phyloP scores from a whole-genome alignment of 2,888 invertebrate genomes.

The Alloplasta piceator region DNA sequence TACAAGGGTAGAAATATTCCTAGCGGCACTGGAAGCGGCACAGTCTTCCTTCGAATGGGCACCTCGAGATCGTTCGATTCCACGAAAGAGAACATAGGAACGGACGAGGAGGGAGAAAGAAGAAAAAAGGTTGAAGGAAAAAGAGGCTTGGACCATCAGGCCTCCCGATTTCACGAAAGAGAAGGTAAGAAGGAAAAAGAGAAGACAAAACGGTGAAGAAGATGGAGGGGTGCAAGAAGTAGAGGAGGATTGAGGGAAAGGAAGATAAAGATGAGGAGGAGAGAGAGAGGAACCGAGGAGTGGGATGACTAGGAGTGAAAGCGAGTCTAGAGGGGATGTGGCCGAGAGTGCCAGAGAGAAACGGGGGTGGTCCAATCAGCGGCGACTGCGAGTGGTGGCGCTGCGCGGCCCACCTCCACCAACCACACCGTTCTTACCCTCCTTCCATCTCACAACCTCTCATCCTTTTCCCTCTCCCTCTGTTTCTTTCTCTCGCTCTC shows the following conservation, averaged over 20 bases:
- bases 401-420: constrained; percentile 74
- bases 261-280: constrained; percentile 63
- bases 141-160: constrained; percentile 42
- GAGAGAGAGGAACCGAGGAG: constrained; percentile 56
- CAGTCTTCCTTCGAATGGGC: constrained; percentile 23
- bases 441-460: constrained; percentile 72
- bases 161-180: constrained; percentile 60
- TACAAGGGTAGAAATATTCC: constrained; percentile 45
- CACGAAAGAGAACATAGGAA: no score
- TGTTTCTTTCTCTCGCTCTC: constrained; percentile 67
- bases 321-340: constrained; percentile 72
- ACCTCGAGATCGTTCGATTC: not conserved
- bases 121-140: constrained; percentile 54
- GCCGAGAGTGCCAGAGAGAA: constrained; percentile 71
- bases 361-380: constrained; percentile 82
- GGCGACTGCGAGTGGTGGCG: constrained; percentile 79
- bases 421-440: constrained; percentile 69
- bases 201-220: constrained; percentile 10
- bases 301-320: constrained; percentile 61
- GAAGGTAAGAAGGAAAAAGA: constrained; percentile 59
- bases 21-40: constrained; percentile 4
- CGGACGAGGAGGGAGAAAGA: constrained; percentile 47
- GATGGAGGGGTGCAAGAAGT: constrained; percentile 29
- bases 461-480: constrained; percentile 73
- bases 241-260: constrained; percentile 65